Conservation (phyloP, 1,140 invertebrate species). For the Drosophila sp. region DNA sequence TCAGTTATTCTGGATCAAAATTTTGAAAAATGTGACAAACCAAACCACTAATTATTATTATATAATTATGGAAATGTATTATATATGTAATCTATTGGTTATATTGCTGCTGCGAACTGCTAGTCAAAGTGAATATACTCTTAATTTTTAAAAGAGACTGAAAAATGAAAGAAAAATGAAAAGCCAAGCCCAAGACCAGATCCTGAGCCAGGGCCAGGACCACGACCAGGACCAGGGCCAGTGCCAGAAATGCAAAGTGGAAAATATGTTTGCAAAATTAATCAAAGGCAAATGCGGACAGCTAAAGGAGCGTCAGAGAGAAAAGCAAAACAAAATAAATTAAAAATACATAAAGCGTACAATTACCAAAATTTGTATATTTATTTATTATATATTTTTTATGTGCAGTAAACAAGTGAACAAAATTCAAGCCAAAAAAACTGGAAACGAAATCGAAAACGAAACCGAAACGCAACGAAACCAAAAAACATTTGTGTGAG, state of each 20-base stretch:
- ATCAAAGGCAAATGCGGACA: conserved; percentile 29
- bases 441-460: background rate
- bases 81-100: too few relatives aligned
- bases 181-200: conserved; percentile 10
- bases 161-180: background rate
- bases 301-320: conserved; percentile 38
- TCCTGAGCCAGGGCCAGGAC: background rate
- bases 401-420: conserved; percentile 20
- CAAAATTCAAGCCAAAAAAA: background rate
- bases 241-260: conserved; percentile 30
- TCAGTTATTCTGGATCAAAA: too few relatives aligned
- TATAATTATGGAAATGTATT: too few relatives aligned
- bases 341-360: conserved; percentile 73
- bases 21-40: too few relatives aligned
- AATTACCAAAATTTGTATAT: conserved; percentile 77
- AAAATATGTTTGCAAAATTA: conserved; percentile 52
- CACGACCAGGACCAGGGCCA: background rate
- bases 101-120: background rate
- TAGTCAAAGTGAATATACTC: background rate
- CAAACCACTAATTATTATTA: too few relatives aligned
- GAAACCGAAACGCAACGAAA: conserved; percentile 16
- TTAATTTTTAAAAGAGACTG: background rate
- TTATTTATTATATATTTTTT: conserved; percentile 34
- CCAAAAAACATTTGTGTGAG: conserved; percentile 11
- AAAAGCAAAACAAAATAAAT: conserved; percentile 63